These are phyloP conservation scores for Zaprionus kolodkinae DNA, from an alignment of 1,140 invertebrate species.

Conservation along the genomic window DNA sequence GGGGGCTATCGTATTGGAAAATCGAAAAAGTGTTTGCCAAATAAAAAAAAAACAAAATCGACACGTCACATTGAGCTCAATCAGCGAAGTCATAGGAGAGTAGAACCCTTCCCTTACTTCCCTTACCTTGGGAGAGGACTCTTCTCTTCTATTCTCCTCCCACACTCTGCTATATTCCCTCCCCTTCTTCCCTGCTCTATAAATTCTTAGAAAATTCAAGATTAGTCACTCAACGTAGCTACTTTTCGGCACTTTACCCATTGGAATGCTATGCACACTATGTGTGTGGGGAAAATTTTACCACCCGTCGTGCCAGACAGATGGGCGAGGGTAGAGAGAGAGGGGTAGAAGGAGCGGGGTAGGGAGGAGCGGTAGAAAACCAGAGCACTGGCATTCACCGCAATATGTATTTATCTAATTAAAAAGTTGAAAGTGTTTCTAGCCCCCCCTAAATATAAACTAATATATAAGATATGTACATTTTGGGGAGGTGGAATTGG, in stretches of 20 bases:
- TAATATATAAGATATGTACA: slow-evolving; percentile 5
- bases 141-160: background rate
- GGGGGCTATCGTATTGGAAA: slow-evolving; percentile 7
- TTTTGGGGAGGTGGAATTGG: background rate
- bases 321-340: background rate
- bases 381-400: background rate
- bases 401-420: slow-evolving; percentile 47
- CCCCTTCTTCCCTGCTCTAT: background rate
- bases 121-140: too few relatives aligned
- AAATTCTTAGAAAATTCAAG: slow-evolving; percentile 32
- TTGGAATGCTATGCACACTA: slow-evolving; percentile 15
- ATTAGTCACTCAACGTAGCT: slow-evolving; percentile 30
- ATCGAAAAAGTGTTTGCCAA: slow-evolving; percentile 50
- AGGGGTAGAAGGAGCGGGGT: background rate
- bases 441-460: slow-evolving; percentile 30
- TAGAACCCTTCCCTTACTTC: background rate
- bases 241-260: slow-evolving; percentile 16
- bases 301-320: slow-evolving; percentile 27
- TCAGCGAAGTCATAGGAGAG: slow-evolving; percentile 5
- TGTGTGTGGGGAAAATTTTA: slow-evolving; percentile 11
- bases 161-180: background rate
- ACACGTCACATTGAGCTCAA: slow-evolving; percentile 27
- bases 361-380: background rate
- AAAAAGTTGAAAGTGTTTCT: slow-evolving; percentile 36
- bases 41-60: slow-evolving; percentile 23